Percentiles rank a stretch among this genome's conserved stretches.
Conservation (phyloP, 2,113 vertebrate species). For the Acanthisitta chloris region DNA sequence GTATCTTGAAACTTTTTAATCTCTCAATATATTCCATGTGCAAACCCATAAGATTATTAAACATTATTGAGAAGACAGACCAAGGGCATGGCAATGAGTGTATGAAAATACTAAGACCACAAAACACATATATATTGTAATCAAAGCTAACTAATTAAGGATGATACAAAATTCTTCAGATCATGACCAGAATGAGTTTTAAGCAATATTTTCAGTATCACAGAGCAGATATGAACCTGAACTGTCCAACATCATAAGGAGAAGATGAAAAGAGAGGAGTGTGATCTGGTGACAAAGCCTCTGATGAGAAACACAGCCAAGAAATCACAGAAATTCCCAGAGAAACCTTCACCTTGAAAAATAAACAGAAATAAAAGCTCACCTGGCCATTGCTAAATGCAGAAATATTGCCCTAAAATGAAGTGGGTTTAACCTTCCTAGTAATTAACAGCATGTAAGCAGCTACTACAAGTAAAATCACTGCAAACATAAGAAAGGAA, state of each 20-base stretch:
- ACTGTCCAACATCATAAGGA: background rate
- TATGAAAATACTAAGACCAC: background rate
- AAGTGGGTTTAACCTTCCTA: background rate
- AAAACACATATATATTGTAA: background rate
- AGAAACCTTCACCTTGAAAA: background rate
- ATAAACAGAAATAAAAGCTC: background rate
- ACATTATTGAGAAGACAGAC: background rate
- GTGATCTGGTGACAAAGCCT: background rate
- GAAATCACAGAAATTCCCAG: background rate
- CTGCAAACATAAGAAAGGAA: background rate
- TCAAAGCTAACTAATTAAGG: background rate
- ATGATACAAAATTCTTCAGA: background rate
- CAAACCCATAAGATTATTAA: fast-evolving
- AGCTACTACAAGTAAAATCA: background rate
- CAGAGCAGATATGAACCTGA: background rate
- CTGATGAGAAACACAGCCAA: background rate
- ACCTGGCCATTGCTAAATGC: background rate
- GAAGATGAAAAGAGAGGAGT: background rate
- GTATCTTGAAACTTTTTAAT: background rate
- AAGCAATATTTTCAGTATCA: background rate
- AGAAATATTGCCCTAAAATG: background rate
- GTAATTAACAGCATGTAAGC: background rate
- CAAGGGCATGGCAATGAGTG: background rate
- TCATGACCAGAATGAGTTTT: background rate
- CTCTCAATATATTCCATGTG: background rate